Conservation (phyloP, 1,140 invertebrate genomes). For the Drosophila melanica region DNA sequence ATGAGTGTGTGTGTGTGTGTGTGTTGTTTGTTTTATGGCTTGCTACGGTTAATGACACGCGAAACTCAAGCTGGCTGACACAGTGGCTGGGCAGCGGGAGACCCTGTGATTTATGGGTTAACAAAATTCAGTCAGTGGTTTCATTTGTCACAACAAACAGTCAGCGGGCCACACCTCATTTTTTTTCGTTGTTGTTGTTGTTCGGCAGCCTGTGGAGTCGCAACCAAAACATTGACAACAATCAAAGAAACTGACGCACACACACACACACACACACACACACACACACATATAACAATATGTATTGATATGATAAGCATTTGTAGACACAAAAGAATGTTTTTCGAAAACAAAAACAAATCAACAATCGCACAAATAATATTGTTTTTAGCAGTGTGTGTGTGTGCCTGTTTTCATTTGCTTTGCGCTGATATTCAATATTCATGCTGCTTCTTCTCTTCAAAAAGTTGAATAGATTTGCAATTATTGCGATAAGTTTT, state of each 20-base stretch:
- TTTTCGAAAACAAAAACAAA: slow-evolving; percentile 13
- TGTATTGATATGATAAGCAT: slow-evolving; percentile 19
- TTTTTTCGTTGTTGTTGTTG: no score
- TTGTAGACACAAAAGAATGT: not conserved
- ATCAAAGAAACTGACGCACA: not conserved
- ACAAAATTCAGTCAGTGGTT: slow-evolving; percentile 12
- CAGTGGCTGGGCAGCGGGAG: not conserved
- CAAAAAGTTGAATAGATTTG: not conserved
- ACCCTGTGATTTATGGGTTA: slow-evolving; percentile 19
- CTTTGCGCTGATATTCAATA: slow-evolving; percentile 22
- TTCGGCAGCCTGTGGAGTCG: not conserved
- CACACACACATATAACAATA: not conserved
- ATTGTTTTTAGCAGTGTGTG: slow-evolving; percentile 23
- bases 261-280: not conserved
- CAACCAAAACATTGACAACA: slow-evolving; percentile 1
- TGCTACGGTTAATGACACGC: no score
- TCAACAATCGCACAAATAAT: slow-evolving; percentile 42
- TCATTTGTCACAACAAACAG: slow-evolving; percentile 29
- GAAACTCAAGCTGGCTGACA: slow-evolving; percentile 16
- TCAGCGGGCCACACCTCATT: slow-evolving; percentile 12
- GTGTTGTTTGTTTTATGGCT: no score
- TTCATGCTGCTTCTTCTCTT: not conserved
- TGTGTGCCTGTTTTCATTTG: not conserved
- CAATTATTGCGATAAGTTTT: no score
- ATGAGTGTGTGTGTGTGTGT: no score